Conservation (phyloP, 2,797 vertebrate species). For the Avahi laniger region DNA sequence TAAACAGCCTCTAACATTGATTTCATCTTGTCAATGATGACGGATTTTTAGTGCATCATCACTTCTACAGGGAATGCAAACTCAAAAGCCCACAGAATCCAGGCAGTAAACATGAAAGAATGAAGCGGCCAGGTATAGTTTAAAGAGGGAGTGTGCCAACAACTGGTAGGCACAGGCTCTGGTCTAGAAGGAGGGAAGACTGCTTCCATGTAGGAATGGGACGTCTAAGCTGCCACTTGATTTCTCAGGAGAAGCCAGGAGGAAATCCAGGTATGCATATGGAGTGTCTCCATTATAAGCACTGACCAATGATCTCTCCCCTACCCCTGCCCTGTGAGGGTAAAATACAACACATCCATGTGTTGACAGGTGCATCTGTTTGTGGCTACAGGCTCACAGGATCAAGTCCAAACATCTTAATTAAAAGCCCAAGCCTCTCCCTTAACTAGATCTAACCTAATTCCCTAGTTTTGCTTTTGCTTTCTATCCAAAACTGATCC, state of each 20-base stretch:
- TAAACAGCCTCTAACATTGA: conserved; percentile 16
- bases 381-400: not conserved
- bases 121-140: too few relatives aligned
- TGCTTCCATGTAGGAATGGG: not conserved
- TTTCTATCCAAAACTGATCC: not conserved
- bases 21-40: not conserved
- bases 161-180: accelerated
- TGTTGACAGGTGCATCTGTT: not conserved
- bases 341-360: not conserved
- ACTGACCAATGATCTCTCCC: not conserved
- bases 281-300: not conserved
- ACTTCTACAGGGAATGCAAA: not conserved
- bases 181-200: not conserved
- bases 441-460: not conserved
- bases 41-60: not conserved
- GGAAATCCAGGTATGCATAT: not conserved
- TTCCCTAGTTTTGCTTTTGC: not conserved
- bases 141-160: not conserved
- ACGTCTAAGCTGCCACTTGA: not conserved
- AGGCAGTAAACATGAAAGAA: not conserved
- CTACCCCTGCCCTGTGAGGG: not conserved
- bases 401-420: not conserved
- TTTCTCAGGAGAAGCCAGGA: not conserved
- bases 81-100: not conserved
- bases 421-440: not conserved